These are phyloP conservation scores for Lipotes vexillifer DNA, from an alignment of 2,113 vertebrate genomes.

Conservation along the genomic window DNA sequence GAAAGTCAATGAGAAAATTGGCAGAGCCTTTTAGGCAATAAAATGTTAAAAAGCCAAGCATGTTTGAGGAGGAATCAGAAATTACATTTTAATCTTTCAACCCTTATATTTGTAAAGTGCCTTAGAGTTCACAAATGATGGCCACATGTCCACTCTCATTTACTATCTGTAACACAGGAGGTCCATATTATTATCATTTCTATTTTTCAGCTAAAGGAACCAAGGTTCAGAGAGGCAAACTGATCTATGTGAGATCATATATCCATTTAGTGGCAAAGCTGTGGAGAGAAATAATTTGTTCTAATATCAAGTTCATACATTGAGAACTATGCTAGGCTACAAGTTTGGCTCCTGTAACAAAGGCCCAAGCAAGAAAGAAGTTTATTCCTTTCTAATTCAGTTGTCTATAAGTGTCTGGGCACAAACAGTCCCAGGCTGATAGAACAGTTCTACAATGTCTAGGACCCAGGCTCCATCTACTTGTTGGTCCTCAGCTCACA, in stretches of 20 bases:
- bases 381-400: neutral
- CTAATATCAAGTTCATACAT: neutral
- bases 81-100: conserved; percentile 66
- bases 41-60: conserved; percentile 65
- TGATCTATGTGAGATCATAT: conserved; percentile 24
- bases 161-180: conserved; percentile 32
- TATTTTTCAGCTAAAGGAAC: conserved; percentile 22
- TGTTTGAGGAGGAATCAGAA: conserved; percentile 53
- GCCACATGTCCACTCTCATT: conserved; percentile 5
- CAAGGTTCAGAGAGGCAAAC: neutral
- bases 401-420: neutral
- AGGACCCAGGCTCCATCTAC: neutral
- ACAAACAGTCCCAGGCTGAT: neutral
- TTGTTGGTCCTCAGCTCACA: neutral
- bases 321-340: neutral
- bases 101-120: conserved; percentile 62
- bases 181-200: conserved; percentile 41
- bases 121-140: conserved; percentile 52
- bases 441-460: neutral
- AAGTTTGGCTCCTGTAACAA: neutral
- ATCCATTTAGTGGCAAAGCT: conserved; percentile 1
- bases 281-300: neutral
- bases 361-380: neutral
- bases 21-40: conserved; percentile 57
- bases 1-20: conserved; percentile 65